Percentiles rank a stretch among this genome's conserved stretches.
Conservation (phyloP, 1,140 invertebrate genomes). For the Ruditapes philippinarum region DNA sequence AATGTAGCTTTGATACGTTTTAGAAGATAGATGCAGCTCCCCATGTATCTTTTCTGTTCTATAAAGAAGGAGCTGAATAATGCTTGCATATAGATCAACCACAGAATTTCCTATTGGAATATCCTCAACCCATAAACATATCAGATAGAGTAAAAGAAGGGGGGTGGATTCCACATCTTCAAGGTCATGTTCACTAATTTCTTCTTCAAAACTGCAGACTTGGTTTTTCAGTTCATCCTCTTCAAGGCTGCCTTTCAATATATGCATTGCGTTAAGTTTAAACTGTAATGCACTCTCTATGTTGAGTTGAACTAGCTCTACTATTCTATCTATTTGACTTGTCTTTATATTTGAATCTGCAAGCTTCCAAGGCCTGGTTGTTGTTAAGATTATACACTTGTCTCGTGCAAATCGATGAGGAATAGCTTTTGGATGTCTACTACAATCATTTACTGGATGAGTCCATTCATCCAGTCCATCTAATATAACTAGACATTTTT, state of each 20-base stretch:
- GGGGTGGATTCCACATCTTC: not conserved
- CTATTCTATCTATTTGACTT: not conserved
- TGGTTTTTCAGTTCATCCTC: not conserved
- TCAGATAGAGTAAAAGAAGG: not conserved
- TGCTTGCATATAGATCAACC: not conserved
- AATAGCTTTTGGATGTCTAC: not conserved
- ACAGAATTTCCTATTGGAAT: not conserved
- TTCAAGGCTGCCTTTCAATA: not conserved
- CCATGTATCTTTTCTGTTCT: not conserved
- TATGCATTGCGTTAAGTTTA: not conserved
- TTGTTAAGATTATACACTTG: not conserved
- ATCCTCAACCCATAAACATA: not conserved
- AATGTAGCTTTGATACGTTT: not conserved
- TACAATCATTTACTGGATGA: not conserved
- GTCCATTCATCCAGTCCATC: not conserved
- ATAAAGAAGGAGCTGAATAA: not conserved
- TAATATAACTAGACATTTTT: not conserved
- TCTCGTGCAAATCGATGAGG: not conserved
- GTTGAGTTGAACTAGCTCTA: not conserved
- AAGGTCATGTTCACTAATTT: not conserved
- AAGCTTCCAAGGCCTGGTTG: not conserved
- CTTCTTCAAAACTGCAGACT: not conserved
- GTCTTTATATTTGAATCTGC: not conserved
- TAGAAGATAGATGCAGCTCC: too few relatives aligned
- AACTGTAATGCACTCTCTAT: not conserved